These are phyloP conservation scores for Trachelipus rathkii DNA, from an alignment of 1,140 invertebrate species.

Conservation along the genomic window DNA sequence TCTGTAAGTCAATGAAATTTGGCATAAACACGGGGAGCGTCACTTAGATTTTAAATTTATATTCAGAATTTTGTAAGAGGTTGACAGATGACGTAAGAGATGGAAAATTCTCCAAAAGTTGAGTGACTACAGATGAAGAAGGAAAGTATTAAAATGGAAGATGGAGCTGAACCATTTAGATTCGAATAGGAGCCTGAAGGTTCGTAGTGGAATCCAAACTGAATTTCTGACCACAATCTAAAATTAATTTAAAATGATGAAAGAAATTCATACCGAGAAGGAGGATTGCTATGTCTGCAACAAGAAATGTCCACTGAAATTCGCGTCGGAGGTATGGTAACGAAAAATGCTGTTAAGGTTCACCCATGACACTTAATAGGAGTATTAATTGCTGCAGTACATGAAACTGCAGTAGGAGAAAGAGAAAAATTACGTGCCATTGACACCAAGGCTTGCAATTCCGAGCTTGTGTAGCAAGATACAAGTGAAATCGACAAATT, in stretches of 20 bases:
- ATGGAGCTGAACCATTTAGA: too few relatives aligned
- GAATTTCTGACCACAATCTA: neutral
- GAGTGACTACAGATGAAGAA: neutral
- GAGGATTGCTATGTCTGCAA: neutral
- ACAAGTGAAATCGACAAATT: too few relatives aligned
- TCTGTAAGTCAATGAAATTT: neutral
- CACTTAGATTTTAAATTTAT: neutral
- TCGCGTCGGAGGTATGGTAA: too few relatives aligned
- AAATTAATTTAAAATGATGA: neutral
- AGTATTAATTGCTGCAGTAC: neutral
- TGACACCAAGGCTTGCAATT: too few relatives aligned
- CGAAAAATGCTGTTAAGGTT: neutral
- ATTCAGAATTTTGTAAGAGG: neutral
- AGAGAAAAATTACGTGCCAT: too few relatives aligned
- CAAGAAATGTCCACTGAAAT: too few relatives aligned
- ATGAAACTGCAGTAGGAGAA: neutral
- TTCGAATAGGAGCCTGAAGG: too few relatives aligned
- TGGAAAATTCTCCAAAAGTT: neutral
- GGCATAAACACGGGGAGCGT: slow-evolving; percentile 11
- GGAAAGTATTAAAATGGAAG: too few relatives aligned
- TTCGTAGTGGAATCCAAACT: neutral
- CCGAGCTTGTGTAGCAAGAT: too few relatives aligned
- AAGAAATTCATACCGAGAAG: neutral
- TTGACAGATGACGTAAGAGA: neutral
- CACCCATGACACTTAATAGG: slow-evolving; percentile 16